phyloP scores from a whole-genome alignment of 2,113 vertebrate species.

The Sylvicapra grimmia region DNA sequence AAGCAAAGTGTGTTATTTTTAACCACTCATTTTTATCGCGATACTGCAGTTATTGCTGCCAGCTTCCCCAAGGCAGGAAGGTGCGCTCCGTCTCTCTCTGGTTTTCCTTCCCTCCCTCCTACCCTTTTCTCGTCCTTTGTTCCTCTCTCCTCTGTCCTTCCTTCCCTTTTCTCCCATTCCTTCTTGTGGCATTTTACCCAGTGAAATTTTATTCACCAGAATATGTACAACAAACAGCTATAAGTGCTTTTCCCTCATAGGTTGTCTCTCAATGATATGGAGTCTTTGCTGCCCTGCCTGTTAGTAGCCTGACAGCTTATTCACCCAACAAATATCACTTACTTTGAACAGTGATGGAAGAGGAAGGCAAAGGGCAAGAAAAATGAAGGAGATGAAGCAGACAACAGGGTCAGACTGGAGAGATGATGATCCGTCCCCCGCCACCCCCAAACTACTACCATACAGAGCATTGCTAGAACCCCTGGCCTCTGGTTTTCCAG shows the following conservation, averaged over 20 bases:
- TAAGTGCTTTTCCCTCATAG: neutral
- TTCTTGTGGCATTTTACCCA: neutral
- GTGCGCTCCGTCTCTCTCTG: fast-evolving
- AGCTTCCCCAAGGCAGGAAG: neutral
- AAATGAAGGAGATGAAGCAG: neutral
- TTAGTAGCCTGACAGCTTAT: neutral
- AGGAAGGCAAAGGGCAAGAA: neutral
- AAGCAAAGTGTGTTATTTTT: neutral
- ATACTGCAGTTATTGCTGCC: neutral
- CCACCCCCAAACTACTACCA: fast-evolving
- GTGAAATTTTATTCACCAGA: neutral
- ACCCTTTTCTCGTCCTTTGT: neutral
- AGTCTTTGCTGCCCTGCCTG: neutral
- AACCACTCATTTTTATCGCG: neutral
- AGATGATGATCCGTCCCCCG: fast-evolving
- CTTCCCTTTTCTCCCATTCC: neutral
- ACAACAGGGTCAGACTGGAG: neutral
- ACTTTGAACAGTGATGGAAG: neutral
- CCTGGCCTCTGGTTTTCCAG: neutral
- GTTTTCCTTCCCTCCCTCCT: fast-evolving
- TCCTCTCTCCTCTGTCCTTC: neutral
- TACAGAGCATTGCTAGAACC: neutral
- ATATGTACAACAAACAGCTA: neutral
- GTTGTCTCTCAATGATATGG: neutral
- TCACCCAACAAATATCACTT: neutral